Conservation (phyloP, 2,797 vertebrate genomes). For the Fringilla coelebs region DNA sequence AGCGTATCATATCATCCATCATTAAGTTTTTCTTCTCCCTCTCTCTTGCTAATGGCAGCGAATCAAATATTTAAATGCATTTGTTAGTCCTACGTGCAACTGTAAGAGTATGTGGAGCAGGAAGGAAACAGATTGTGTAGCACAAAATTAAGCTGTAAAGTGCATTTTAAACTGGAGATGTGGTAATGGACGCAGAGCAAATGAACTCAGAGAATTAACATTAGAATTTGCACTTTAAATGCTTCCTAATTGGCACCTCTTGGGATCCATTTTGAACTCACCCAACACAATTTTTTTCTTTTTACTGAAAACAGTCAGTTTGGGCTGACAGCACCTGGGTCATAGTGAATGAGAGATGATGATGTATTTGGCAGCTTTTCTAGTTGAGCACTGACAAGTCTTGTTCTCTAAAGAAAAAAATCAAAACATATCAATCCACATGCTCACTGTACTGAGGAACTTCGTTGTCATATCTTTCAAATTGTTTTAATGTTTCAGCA, state of each 20-base stretch:
- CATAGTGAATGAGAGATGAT: conserved; percentile 45
- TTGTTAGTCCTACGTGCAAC: conserved; percentile 38
- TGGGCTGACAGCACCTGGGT: conserved; percentile 69
- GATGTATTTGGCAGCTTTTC: conserved; percentile 60
- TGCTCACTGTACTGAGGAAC: conserved; percentile 62
- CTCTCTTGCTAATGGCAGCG: conserved; percentile 17
- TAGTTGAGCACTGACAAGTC: conserved; percentile 67
- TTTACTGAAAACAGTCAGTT: conserved; percentile 57
- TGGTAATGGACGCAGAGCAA: not conserved
- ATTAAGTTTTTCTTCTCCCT: conserved; percentile 30
- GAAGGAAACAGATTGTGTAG: not conserved
- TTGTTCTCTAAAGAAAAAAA: conserved; percentile 57
- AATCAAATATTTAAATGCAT: conserved; percentile 67
- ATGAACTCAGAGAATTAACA: conserved; percentile 50
- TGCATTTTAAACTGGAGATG: not conserved
- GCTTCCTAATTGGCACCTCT: conserved; percentile 57
- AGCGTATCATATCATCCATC: conserved; percentile 54
- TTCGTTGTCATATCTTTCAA: conserved; percentile 65
- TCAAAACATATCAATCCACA: conserved; percentile 68
- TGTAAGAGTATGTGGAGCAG: not conserved
- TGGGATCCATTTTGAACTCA: conserved; percentile 46
- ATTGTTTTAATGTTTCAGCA: conserved; percentile 50
- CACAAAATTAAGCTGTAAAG: not conserved
- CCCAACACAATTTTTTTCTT: conserved; percentile 35
- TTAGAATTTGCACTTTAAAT: conserved; percentile 51